Evolutionary conservation across 2,797 vertebrate species (phyloP), one percentile per base, ranked within the genome.

Genomic region (Siniperca undulata): DNA sequence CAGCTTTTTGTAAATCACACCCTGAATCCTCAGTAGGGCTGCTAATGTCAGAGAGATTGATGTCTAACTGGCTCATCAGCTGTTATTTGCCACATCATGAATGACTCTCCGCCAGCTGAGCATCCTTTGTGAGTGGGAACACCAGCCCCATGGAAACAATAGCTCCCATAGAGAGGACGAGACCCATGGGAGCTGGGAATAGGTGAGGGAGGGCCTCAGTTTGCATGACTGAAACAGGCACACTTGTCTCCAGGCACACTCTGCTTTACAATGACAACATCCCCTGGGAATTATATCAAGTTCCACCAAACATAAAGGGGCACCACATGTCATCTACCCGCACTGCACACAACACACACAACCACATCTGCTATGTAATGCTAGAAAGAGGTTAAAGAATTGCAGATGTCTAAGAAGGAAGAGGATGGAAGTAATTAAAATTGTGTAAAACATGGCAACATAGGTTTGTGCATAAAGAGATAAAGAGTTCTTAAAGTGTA

Each of bases 211-310:
- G 67, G 69, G 74, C 56, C 50, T 85, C 19, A 0, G 66, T 48
- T 73, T 56, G 72, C 42, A 53, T 55, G 76, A 48, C 44, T 64
- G 65, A 70, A 70, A 46, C 10, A 3, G 52, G 80, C 71, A 83
- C 82, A 22, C 81, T 76, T 30, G 84, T 82, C 80, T 89, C 77
- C 85, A 72, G 87, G 83, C 89, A 83, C 83, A 61, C 87, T 84
- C 86, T 27, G 81, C 68, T 77, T 69, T 56, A 80, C 85, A 86
- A 83, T 77, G 85, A 80, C 78, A 68, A 61, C 80, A 50, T 69
- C 88, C 78, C 74, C 55, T 0, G 79, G 87, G 84, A 77, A 61
- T 30, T n/a, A 62, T 74, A 82, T 83, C 81, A 40, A 60, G 64
- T 79, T 82, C 65, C 72, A 58, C 8, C 14, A 48, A 74, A 77